Evolutionary conservation across 2,797 vertebrate species (phyloP).

Genomic region (Phoeniculus purpureus): DNA sequence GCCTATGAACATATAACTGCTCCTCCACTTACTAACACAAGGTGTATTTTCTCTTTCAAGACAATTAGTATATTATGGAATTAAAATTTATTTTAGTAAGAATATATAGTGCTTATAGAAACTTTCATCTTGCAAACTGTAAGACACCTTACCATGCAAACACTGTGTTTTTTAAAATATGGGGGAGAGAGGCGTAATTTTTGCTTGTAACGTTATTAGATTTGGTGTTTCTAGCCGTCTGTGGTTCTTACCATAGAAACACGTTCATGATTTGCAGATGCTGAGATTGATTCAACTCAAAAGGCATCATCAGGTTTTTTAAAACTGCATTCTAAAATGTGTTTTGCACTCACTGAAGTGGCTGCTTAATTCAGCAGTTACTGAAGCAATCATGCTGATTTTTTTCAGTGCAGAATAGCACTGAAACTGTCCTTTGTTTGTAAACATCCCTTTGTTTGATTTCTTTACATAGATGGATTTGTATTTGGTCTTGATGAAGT

Average conservation of each 20-base stretch:
- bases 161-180: too few species aligned
- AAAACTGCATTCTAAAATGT: slow-evolving; percentile 6
- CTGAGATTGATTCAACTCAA: slow-evolving; percentile 18
- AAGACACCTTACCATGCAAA: too few species aligned
- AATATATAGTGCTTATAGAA: too few species aligned
- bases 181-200: slow-evolving; percentile 13
- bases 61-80: too few species aligned
- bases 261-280: neutral
- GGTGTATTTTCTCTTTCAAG: too few species aligned
- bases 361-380: slow-evolving; percentile 46
- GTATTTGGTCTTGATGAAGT: slow-evolving; percentile 15
- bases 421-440: neutral
- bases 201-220: too few species aligned
- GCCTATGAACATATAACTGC: too few species aligned
- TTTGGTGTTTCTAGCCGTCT: slow-evolving; percentile 20
- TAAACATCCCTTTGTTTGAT: neutral
- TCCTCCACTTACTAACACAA: too few species aligned
- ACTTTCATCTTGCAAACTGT: too few species aligned
- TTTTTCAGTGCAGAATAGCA: neutral
- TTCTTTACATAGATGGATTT: neutral
- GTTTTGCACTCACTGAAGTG: slow-evolving; percentile 3
- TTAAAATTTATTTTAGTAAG: too few species aligned
- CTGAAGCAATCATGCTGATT: neutral
- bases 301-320: slow-evolving; percentile 24
- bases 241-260: slow-evolving; percentile 36